phyloP scores from a whole-genome alignment of 2,888 invertebrate genomes.

The Drosophila peninsularis region DNA sequence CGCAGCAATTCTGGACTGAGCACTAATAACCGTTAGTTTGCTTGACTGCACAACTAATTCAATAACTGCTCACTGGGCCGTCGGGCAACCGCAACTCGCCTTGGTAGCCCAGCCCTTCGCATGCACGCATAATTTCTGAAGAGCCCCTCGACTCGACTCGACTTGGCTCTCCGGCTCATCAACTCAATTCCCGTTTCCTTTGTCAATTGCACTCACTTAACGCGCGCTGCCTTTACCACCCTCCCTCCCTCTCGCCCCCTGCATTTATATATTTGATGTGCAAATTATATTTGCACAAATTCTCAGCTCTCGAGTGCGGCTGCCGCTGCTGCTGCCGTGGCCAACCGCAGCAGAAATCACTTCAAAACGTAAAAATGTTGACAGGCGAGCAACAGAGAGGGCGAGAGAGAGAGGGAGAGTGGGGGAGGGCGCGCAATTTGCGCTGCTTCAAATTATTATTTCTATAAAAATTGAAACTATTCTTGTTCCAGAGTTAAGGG shows the following conservation, averaged over 20 bases:
- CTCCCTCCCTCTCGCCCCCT: slow-evolving; percentile 13
- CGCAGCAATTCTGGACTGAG: slow-evolving; percentile 28
- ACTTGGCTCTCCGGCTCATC: slow-evolving; percentile 1
- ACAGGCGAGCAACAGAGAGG: slow-evolving; percentile 23
- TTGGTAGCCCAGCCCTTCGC: slow-evolving; percentile 26
- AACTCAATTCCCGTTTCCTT: slow-evolving; percentile 72
- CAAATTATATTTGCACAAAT: slow-evolving; percentile 80
- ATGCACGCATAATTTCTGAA: slow-evolving; percentile 77
- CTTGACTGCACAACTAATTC: slow-evolving; percentile 41
- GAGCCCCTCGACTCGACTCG: slow-evolving; percentile 48
- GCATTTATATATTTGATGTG: slow-evolving; percentile 67
- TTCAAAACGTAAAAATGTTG: slow-evolving; percentile 49
- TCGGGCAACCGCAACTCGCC: slow-evolving; percentile 49
- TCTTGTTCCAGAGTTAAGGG: slow-evolving; percentile 48
- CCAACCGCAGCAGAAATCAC: slow-evolving; percentile 66
- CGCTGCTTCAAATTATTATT: slow-evolving; percentile 23
- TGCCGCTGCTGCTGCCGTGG: slow-evolving; percentile 31
- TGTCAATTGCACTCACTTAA: slow-evolving; percentile 76
- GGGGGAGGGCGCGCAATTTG: slow-evolving; percentile 49
- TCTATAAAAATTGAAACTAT: slow-evolving; percentile 43
- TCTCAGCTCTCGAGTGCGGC: slow-evolving; percentile 52
- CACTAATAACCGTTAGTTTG: slow-evolving; percentile 40
- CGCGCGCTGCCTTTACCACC: slow-evolving; percentile 46
- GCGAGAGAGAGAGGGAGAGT: too few relatives aligned
- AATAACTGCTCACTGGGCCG: slow-evolving; percentile 33